Base-by-base conservation (phyloP, 2,888 invertebrate genomes). In the Lordiphosa fenestrarum region DNA sequence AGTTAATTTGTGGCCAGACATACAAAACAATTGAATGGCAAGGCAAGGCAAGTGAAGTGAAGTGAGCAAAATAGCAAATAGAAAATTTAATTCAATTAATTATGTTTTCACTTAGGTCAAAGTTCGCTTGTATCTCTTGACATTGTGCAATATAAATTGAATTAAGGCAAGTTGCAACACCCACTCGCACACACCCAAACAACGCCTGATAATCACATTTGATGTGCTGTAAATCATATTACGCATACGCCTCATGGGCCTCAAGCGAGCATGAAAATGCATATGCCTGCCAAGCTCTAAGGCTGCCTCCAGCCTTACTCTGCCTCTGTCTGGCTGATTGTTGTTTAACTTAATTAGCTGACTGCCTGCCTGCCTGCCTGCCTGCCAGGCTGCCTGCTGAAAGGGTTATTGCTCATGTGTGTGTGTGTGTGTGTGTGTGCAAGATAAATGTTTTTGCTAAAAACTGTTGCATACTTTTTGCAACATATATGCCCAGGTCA, bases 41-140 rank as follows among this genome's bases (percentile, higher is more conserved):
- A 15, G 10, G 23, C 5, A n/a, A 15, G 23, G 37, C 30, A 19
- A 35, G 23, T 42, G 13, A 25, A 49, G 62, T 19, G 60, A 44
- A 47, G n/a, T 44, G 19, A 39, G 23, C 23, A 23, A 23, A 23
- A 23, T 23, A 23, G 58, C 61, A 83, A 83, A 83, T 83, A 76
- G 85, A 85, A 85, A 80, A 71, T 80, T 62, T 85, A 81, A 81
- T 85, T 76, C 52, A 85, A 81, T 84, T 84, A 80, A 80, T 81
- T 81, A 84, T 60, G 67, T 66, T 82, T 77, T 77, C 84, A 82
- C 82, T 84, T 81, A 77, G 70, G n/a, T 40, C 19, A 15, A 40
- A 40, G 19, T 10, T 1, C 5, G 21, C 10, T 21, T 21, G n/a
- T 13, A 33, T 42, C 50, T 53, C 38, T 36, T 50, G 21, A 47